A percentile compares a stretch with the other conserved stretches of the same genome.
phyloP scores from a whole-genome alignment of 1,140 invertebrate species.

The Drosophila pseudoananassae region DNA sequence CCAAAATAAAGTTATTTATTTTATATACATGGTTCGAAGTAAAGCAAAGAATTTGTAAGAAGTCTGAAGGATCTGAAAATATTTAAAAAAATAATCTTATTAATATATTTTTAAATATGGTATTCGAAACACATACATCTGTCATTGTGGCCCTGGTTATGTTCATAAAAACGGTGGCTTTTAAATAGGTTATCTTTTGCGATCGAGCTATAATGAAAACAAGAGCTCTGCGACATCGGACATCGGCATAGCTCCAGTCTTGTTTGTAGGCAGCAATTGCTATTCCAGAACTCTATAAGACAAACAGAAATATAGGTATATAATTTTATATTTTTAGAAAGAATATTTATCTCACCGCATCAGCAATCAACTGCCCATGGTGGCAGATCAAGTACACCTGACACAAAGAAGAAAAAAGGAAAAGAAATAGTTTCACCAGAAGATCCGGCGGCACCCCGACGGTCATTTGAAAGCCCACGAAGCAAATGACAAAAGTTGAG shows the following conservation, averaged over 20 bases:
- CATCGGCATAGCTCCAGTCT: constrained; percentile 64
- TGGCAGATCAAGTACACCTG: constrained; percentile 73
- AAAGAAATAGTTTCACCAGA: constrained; percentile 60
- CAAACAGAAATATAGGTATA: background rate
- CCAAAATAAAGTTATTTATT: constrained; percentile 22
- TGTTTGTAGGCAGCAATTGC: constrained; percentile 68
- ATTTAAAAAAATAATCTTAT: background rate
- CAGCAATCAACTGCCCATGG: constrained; percentile 63
- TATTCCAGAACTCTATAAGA: constrained; percentile 53
- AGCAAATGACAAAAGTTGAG: constrained; percentile 74
- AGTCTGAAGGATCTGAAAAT: constrained; percentile 62
- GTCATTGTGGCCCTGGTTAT: constrained; percentile 67
- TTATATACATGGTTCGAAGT: constrained; percentile 68
- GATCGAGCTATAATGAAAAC: constrained; percentile 59
- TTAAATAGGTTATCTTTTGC: constrained; percentile 59
- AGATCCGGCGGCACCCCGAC: constrained; percentile 56
- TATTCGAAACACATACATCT: constrained; percentile 36
- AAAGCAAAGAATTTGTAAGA: constrained; percentile 76
- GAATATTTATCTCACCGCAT: constrained; percentile 44
- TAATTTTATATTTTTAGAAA: background rate
- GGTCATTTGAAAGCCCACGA: constrained; percentile 75
- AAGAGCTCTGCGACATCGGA: constrained; percentile 62
- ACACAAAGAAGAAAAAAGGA: constrained; percentile 50
- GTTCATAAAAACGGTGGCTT: constrained; percentile 63
- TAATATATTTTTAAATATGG: background rate